Evolutionary conservation across 2,888 invertebrate species (phyloP).

Genomic region (Stegophylla sp.): DNA sequence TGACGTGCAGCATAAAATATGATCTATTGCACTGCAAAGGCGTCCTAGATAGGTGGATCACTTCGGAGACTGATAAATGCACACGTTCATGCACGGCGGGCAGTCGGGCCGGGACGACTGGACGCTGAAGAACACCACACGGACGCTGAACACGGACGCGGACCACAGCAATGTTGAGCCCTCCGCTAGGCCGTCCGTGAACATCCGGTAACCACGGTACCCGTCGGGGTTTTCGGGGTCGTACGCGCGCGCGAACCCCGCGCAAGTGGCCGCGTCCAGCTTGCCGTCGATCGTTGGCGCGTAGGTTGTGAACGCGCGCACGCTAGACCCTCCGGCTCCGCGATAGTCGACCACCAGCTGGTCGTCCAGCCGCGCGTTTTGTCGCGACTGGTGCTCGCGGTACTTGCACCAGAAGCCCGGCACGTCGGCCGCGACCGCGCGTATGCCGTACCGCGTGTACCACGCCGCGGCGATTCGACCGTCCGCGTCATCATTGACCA

Average conservation of each 20-base stretch:
- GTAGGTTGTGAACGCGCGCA: neutral
- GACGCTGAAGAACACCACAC: neutral
- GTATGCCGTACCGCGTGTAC: neutral
- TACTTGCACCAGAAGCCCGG: too few species aligned
- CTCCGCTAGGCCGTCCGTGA: neutral
- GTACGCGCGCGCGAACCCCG: neutral
- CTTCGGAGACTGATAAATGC: neutral
- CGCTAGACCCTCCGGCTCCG: neutral
- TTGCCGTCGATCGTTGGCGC: neutral
- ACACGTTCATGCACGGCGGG: neutral
- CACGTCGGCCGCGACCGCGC: neutral
- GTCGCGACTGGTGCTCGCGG: too few species aligned
- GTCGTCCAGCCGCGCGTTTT: too few species aligned
- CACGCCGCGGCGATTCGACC: neutral
- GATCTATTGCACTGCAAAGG: too few species aligned
- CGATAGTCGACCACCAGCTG: too few species aligned
- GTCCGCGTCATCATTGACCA: neutral
- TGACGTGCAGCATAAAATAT: too few species aligned
- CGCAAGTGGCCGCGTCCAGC: neutral
- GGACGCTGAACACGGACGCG: neutral
- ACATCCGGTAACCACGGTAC: neutral
- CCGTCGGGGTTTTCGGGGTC: neutral
- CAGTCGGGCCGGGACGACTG: neutral
- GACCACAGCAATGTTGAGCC: neutral
- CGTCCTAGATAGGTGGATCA: too few species aligned